A percentile compares a stretch with the other conserved stretches of the same genome.
Evolutionary conservation across 2,888 invertebrate species (phyloP).

Genomic region (Lampropteryx suffumata): DNA sequence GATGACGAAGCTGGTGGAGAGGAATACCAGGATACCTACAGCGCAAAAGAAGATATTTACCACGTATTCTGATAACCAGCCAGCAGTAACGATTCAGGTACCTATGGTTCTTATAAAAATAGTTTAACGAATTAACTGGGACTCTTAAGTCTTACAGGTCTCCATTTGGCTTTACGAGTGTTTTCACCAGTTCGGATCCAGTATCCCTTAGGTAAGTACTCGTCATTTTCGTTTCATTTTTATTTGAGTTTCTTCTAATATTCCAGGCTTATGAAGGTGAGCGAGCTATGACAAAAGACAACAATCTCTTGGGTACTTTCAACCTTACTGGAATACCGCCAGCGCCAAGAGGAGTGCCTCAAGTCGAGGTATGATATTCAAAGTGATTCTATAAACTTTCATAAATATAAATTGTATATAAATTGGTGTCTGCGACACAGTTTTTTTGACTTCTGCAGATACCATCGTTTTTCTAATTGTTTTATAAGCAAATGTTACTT

Average conservation of each 20-base stretch:
- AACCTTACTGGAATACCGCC: constrained; percentile 92
- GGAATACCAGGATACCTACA: constrained; percentile 91
- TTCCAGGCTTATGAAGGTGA: constrained; percentile 91
- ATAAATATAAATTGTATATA: too few relatives aligned
- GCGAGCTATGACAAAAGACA: constrained; percentile 95
- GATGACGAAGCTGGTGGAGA: constrained; percentile 93
- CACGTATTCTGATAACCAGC: constrained; percentile 96
- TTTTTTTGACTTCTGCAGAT: too few relatives aligned
- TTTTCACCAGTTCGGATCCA: too few relatives aligned
- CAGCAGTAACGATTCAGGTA: constrained; percentile 92
- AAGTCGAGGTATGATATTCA: constrained; percentile 79
- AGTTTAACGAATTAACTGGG: too few relatives aligned
- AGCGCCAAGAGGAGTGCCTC: constrained; percentile 91
- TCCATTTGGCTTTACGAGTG: too few relatives aligned
- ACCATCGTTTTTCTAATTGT: too few relatives aligned
- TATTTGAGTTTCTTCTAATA: background rate
- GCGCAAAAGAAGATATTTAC: constrained; percentile 92
- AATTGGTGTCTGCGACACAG: too few relatives aligned
- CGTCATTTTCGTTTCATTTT: background rate
- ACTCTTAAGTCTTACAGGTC: too few relatives aligned
- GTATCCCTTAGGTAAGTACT: too few relatives aligned
- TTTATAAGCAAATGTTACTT: too few relatives aligned
- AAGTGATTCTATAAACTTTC: too few relatives aligned
- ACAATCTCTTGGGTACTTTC: constrained; percentile 92
- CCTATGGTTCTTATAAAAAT: too few relatives aligned